Evolutionary conservation across 23 tunicate genomes (phyloP).

Genomic region (Ciona savignyi): DNA sequence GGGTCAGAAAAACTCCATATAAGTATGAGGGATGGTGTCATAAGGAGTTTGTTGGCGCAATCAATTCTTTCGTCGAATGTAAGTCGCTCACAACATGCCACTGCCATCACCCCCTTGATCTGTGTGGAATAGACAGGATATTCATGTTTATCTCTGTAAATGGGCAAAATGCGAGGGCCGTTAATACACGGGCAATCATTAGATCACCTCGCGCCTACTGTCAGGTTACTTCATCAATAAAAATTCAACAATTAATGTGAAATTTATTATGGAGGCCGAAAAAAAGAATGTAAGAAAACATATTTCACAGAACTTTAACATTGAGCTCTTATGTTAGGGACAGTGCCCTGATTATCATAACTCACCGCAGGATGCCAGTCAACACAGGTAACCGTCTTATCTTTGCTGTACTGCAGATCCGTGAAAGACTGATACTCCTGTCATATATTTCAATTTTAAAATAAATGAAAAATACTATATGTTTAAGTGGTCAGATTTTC

Average conservation of each 20-base stretch:
- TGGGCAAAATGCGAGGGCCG: no score
- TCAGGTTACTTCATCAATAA: no score
- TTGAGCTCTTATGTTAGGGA: no score
- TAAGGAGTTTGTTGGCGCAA: slow-evolving; percentile 47
- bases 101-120: slow-evolving; percentile 94
- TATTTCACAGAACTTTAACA: no score
- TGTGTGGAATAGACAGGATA: no score
- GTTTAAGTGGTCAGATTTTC: no score
- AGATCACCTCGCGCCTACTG: no score
- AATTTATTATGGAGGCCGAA: background rate
- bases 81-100: slow-evolving; percentile 70
- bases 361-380: slow-evolving; percentile 93
- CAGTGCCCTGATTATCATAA: no score
- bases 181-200: no score
- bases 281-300: background rate
- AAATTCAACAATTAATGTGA: background rate
- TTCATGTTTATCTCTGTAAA: no score
- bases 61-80: slow-evolving; percentile 85
- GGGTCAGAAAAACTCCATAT: slow-evolving; percentile 99
- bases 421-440: slow-evolving; percentile 96
- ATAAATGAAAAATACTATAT: no score
- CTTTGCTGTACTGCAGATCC: slow-evolving; percentile 88
- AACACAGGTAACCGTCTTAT: slow-evolving; percentile 73
- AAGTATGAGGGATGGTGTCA: slow-evolving; percentile 70
- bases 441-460: slow-evolving; percentile 4